Conservation (phyloP, 2,888 invertebrate genomes). For the Melanotus villosus region DNA sequence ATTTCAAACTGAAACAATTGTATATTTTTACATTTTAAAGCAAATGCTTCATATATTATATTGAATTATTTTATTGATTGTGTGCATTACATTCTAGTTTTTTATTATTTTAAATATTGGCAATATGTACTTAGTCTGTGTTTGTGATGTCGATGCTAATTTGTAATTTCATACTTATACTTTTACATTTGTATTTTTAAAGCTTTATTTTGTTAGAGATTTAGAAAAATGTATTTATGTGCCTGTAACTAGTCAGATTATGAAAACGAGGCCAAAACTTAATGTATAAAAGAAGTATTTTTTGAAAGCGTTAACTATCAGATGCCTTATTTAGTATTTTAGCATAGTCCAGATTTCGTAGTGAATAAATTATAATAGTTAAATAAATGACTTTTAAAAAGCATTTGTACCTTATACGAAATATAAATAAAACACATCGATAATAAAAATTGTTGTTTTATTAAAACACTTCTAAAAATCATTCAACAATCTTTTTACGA, state of each 20-base stretch:
- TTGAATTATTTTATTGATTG: background rate
- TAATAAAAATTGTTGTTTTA: background rate
- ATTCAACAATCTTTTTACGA: slow-evolving; percentile 31
- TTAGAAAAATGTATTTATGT: slow-evolving; percentile 18
- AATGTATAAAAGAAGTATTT: slow-evolving; percentile 15
- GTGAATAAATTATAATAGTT: background rate
- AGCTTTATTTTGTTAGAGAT: background rate
- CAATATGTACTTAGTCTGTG: slow-evolving; percentile 44
- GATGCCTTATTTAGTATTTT: background rate
- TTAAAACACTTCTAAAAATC: slow-evolving; percentile 10
- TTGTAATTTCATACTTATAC: slow-evolving; percentile 12
- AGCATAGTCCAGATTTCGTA: too few relatives aligned
- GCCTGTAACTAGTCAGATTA: slow-evolving; percentile 38
- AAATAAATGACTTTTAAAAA: background rate
- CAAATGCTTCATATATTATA: too few relatives aligned
- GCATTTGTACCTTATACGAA: slow-evolving; percentile 1
- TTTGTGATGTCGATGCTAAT: slow-evolving; percentile 43
- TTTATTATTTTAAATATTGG: slow-evolving; percentile 18
- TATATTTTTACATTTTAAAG: too few relatives aligned
- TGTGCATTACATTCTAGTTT: background rate
- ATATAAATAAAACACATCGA: background rate
- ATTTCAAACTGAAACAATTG: too few relatives aligned
- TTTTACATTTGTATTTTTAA: background rate
- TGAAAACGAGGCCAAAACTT: slow-evolving; percentile 28
- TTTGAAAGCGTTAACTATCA: slow-evolving; percentile 21